Conservation (phyloP, 2,113 vertebrate species). For the Ochotona princeps region DNA sequence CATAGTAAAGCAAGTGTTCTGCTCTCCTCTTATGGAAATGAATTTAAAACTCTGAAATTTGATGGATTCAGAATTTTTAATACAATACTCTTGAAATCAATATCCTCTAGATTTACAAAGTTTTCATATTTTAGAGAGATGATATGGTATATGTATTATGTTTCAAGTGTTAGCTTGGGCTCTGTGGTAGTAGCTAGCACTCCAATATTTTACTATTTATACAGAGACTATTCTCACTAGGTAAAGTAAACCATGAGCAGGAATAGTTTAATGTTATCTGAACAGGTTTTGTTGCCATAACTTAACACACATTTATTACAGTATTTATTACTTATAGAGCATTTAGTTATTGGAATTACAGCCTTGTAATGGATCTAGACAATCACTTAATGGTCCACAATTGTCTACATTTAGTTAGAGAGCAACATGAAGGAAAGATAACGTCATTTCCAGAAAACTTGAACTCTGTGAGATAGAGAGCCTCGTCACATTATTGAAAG, state of each 20-base stretch:
- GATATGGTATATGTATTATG: neutral
- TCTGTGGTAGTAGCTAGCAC: neutral
- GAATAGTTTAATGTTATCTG: neutral
- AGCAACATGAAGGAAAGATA: neutral
- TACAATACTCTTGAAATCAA: neutral
- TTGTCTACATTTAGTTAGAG: neutral
- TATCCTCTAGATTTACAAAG: slow-evolving; percentile 38
- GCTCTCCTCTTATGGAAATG: slow-evolving; percentile 1
- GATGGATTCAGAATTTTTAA: slow-evolving; percentile 50
- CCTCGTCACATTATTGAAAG: neutral
- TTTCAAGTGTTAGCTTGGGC: neutral
- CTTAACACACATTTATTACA: neutral
- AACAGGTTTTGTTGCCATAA: neutral
- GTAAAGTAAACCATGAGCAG: neutral
- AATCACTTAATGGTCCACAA: neutral
- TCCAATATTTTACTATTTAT: slow-evolving; percentile 49
- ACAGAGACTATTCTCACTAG: neutral
- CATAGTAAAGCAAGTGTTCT: neutral
- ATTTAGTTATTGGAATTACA: slow-evolving; percentile 15
- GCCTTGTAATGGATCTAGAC: neutral
- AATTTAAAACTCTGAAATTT: slow-evolving; percentile 4
- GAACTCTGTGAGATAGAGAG: neutral
- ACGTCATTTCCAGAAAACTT: neutral
- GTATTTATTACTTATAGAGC: neutral
- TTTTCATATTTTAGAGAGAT: slow-evolving; percentile 18